Evolutionary conservation across 2,888 invertebrate species (phyloP), one percentile per base, ranked within the genome.

Genomic region (Caradrina kadenii): DNA sequence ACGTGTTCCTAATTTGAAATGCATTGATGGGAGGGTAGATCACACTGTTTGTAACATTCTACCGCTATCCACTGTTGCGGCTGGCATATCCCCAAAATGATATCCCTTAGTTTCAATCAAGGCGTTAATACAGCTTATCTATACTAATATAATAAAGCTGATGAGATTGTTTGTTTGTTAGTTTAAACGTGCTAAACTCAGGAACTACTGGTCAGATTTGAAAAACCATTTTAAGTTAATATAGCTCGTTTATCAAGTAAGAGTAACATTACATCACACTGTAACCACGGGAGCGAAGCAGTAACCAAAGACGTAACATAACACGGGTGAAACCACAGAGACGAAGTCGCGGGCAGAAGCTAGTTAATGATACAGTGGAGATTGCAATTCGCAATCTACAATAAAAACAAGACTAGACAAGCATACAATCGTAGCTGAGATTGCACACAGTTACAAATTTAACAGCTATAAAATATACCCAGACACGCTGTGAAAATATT

Each of bases 1-100:
- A 75, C 64, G 74, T 79, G 75, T 50, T 48, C 79, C 50, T 73
- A 73, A 76, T 73, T 79, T 73, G 58, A 58, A 58, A 70, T 70
- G 48, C 50, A 10, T 50, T 50, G 5, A 52, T 45, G 11, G 17
- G 50, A 54, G n/a, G 19, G 56, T 35, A 42, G n/a, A 11, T 6
- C 35, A 35, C 26, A 50, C 2, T 50, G 19, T 17, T 13, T 59
- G 50, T 17, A 39, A 17, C 19, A 17, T 65, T 21, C 2, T 42
- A 0, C n/a, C 13, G 31, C 1, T 31, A 2, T 21, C 6, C 2
- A 7, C 10, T 68, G 7, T 26, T 49, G n/a, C 19, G 54, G 39
- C 26, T 19, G 10, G 17, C 19, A 13, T 19, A 17, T 3, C 17
- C 3, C 11, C 6, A 48, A 67, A 67, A 68, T 39, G 8, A 13